Percentiles rank a stretch among this genome's conserved stretches.
Evolutionary conservation across 2,797 vertebrate genomes (phyloP).

Genomic region (Mergus octosetaceus): DNA sequence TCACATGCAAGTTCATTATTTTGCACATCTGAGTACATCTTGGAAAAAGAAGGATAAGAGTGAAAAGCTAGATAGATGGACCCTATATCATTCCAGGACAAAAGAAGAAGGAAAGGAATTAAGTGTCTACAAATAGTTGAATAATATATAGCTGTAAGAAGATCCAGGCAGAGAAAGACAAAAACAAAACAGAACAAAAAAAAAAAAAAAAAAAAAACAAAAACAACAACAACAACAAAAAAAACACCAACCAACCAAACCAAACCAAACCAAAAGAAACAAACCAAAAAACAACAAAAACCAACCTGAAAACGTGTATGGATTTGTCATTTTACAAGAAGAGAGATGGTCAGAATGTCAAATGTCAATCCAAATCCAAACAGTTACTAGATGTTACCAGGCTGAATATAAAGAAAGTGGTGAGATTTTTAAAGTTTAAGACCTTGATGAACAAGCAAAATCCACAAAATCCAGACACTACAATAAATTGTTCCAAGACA

Average conservation of each 20-base stretch:
- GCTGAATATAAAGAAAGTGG: neutral
- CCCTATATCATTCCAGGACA: neutral
- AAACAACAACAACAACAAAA: neutral
- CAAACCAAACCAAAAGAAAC: no score
- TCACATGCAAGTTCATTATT: neutral
- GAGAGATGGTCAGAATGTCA: neutral
- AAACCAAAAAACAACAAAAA: neutral
- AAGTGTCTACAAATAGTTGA: neutral
- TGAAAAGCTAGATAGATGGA: neutral
- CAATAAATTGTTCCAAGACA: neutral
- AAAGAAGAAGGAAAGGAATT: neutral
- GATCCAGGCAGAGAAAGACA: neutral
- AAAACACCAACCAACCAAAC: no score
- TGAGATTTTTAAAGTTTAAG: neutral
- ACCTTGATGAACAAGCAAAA: neutral
- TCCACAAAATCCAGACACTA: neutral
- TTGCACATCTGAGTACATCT: neutral
- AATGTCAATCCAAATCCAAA: neutral
- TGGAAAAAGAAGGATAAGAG: neutral
- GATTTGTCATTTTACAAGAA: neutral
- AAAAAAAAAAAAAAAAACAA: no score
- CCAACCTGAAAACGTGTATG: neutral
- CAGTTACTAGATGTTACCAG: neutral
- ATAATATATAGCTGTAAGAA: neutral
- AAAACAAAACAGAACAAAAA: no score